A percentile compares a stretch with the other conserved stretches of the same genome.
phyloP scores from a whole-genome alignment of 2,888 invertebrate genomes.

The Mythimna albipuncta region DNA sequence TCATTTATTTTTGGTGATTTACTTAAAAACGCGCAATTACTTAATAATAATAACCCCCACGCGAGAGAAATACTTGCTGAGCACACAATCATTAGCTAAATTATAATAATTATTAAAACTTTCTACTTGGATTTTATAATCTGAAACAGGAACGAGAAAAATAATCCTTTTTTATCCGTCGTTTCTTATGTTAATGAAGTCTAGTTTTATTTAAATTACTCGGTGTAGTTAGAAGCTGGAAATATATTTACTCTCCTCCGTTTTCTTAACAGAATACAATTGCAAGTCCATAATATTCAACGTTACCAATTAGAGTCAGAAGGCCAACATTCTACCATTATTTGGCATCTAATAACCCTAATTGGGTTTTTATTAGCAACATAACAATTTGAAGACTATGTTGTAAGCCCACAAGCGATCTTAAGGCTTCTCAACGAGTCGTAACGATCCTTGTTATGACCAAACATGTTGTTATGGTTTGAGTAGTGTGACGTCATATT shows the following conservation, averaged over 20 bases:
- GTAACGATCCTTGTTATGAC: conserved; percentile 53
- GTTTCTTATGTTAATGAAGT: background rate
- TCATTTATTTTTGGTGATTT: no score
- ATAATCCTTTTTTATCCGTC: background rate
- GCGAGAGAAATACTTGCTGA: background rate
- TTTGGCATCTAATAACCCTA: conserved; percentile 60
- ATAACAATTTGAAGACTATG: conserved; percentile 60
- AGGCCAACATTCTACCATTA: conserved; percentile 39
- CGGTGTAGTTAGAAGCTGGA: background rate
- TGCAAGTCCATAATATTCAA: conserved; percentile 25
- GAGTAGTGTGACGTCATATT: conserved; percentile 39
- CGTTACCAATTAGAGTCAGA: conserved; percentile 38
- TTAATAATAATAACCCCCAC: no score
- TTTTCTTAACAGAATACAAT: conserved; percentile 9
- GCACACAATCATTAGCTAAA: background rate
- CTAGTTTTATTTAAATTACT: conserved; percentile 5
- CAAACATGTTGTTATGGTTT: conserved; percentile 48
- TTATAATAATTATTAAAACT: conserved; percentile 3
- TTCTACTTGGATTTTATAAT: background rate
- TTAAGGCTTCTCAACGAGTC: conserved; percentile 30
- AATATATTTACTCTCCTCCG: conserved; percentile 1
- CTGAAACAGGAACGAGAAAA: background rate
- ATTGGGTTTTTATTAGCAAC: conserved; percentile 61
- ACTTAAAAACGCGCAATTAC: no score
- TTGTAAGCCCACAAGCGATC: conserved; percentile 37